phyloP scores from a whole-genome alignment of 2,113 vertebrate genomes.

The Pungitius pungitius region DNA sequence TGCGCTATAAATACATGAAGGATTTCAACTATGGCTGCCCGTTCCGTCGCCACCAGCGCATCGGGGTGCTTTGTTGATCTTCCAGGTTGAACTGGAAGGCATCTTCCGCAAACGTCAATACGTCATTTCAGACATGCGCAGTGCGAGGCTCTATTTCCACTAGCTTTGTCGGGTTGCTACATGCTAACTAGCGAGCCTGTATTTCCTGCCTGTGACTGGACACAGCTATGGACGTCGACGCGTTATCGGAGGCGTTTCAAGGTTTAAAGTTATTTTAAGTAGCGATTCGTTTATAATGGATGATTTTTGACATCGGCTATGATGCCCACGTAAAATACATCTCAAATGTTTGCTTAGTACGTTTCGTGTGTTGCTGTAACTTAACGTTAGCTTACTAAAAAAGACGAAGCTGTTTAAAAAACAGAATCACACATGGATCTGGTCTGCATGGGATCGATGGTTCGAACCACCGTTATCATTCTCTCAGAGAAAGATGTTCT shows the following conservation, averaged over 20 bases:
- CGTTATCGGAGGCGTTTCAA: constrained; percentile 89
- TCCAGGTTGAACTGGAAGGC: not conserved
- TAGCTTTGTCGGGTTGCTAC: constrained; percentile 62
- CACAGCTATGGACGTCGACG: constrained; percentile 89
- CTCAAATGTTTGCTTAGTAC: constrained; percentile 45
- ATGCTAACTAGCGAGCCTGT: constrained; percentile 72
- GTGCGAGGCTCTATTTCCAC: not conserved
- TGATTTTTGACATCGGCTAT: not conserved
- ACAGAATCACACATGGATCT: not conserved
- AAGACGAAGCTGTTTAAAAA: not conserved
- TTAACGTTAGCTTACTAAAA: constrained; percentile 34
- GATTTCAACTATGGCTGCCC: not conserved
- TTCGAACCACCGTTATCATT: not conserved
- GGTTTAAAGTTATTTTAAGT: constrained; percentile 69
- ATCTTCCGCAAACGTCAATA: constrained; percentile 51
- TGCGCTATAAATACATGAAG: rapidly evolving
- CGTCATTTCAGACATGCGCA: constrained; percentile 63
- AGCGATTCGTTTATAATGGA: not conserved
- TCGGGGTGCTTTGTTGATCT: constrained; percentile 23
- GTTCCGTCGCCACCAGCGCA: not conserved
- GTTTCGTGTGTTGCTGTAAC: constrained; percentile 42
- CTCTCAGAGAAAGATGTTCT: not conserved
- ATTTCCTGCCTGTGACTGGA: constrained; percentile 69
- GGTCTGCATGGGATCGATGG: not conserved
- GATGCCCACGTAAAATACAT: not conserved